Conservation (phyloP, 2,113 vertebrate genomes). For the Chloebia gouldiae region DNA sequence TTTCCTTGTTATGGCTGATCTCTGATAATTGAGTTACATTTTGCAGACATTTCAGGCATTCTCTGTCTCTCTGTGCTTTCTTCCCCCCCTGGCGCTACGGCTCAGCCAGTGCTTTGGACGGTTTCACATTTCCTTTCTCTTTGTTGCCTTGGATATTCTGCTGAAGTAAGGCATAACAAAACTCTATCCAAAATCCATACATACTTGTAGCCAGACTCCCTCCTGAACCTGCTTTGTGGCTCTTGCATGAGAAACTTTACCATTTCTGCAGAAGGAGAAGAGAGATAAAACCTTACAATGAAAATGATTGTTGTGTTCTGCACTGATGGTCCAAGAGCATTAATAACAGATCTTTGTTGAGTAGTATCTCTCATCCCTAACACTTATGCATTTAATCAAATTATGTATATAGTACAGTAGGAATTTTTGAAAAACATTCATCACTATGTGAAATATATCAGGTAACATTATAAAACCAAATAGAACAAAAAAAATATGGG, state of each 20-base stretch:
- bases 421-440: neutral
- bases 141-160: constrained; percentile 71
- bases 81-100: constrained; percentile 1
- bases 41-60: constrained; percentile 63
- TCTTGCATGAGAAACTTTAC: constrained; percentile 15
- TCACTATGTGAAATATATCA: neutral
- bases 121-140: constrained; percentile 46
- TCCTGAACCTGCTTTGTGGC: constrained; percentile 40
- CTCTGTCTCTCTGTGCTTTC: constrained; percentile 50
- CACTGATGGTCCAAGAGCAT: constrained; percentile 27
- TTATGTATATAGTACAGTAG: neutral
- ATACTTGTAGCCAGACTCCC: neutral
- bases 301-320: constrained; percentile 10
- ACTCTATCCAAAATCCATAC: constrained; percentile 57
- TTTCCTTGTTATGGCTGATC: constrained; percentile 69
- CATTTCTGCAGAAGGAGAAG: neutral
- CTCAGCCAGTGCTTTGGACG: constrained; percentile 37
- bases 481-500: neutral
- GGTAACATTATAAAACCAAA: neutral
- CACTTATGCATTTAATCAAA: constrained; percentile 7
- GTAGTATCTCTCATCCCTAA: neutral
- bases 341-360: constrained; percentile 17
- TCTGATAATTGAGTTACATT: constrained; percentile 72
- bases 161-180: constrained; percentile 70
- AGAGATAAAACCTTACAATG: constrained; percentile 23